Percentiles rank a stretch among this genome's conserved stretches.
Evolutionary conservation across 1,140 invertebrate genomes (phyloP).

Genomic region (Caenorhabditis latens): DNA sequence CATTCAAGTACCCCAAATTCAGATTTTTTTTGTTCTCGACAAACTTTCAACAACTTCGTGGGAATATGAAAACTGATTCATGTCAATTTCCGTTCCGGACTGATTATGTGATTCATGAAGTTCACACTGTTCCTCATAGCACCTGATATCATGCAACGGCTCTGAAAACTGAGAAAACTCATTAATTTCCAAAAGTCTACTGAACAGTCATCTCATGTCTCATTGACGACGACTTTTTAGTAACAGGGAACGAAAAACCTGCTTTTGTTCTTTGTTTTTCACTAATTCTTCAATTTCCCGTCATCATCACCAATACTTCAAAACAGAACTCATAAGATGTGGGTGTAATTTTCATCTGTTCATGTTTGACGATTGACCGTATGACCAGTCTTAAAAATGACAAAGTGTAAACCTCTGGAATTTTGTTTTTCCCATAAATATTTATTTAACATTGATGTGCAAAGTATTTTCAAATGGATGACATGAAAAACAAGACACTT

Average conservation of each 20-base stretch:
- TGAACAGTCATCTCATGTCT: background rate
- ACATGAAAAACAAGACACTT: background rate
- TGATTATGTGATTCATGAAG: background rate
- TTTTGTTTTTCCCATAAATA: constrained; percentile 42
- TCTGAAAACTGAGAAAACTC: background rate
- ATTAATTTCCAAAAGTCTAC: background rate
- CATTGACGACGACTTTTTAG: background rate
- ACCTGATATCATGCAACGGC: background rate
- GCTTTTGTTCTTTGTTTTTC: constrained; percentile 39
- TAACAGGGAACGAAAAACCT: constrained; percentile 5
- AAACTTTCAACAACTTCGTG: no score
- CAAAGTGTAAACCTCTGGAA: background rate
- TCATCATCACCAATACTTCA: background rate
- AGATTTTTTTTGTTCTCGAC: no score
- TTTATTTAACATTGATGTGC: constrained; percentile 45
- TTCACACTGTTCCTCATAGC: background rate
- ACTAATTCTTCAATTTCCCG: background rate
- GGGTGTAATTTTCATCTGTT: constrained; percentile 10
- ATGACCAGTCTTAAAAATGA: background rate
- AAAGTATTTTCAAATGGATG: constrained; percentile 19
- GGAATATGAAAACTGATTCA: background rate
- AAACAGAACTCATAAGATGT: background rate
- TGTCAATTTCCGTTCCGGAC: background rate
- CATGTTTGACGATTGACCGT: background rate
- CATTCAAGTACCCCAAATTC: no score